These are phyloP conservation scores for Cylas formicarius DNA, from an alignment of 1,140 invertebrate species.

Conservation along the genomic window DNA sequence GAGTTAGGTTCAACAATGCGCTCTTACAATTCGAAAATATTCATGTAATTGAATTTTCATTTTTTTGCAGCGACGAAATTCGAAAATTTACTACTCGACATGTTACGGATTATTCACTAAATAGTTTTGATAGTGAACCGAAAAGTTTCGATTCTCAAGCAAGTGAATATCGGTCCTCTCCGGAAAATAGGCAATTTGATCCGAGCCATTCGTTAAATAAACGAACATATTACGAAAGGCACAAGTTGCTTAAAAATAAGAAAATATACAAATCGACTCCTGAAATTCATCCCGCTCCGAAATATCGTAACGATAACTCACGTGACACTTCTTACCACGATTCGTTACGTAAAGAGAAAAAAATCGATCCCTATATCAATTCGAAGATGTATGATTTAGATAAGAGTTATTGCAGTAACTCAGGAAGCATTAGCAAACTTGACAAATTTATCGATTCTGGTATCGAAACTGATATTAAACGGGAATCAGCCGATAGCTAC, in stretches of 20 bases:
- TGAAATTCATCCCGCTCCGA: slow-evolving; percentile 44
- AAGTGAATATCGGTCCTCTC: slow-evolving; percentile 50
- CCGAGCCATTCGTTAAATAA: slow-evolving; percentile 45
- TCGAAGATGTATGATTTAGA: slow-evolving; percentile 43
- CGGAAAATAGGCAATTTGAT: slow-evolving; percentile 48
- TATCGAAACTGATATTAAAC: slow-evolving; percentile 68
- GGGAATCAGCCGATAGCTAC: slow-evolving; percentile 54
- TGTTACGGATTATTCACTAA: slow-evolving; percentile 22
- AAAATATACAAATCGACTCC: slow-evolving; percentile 51
- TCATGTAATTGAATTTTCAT: no score
- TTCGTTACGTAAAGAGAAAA: slow-evolving; percentile 45
- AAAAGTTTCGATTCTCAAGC: slow-evolving; percentile 56
- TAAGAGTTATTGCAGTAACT: no score
- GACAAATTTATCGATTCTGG: slow-evolving; percentile 66
- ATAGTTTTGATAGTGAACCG: slow-evolving; percentile 51
- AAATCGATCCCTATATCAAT: slow-evolving; percentile 44
- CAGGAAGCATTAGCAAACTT: no score
- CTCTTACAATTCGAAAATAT: no score
- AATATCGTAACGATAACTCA: slow-evolving; percentile 40
- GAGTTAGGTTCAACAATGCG: no score
- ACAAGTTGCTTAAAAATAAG: slow-evolving; percentile 42
- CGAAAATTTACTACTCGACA: slow-evolving; percentile 2
- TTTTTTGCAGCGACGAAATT: slow-evolving; percentile 13
- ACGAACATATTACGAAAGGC: slow-evolving; percentile 40
- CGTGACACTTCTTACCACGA: slow-evolving; percentile 46